Base-by-base conservation (phyloP, 1,140 invertebrate genomes). In the Heliconius hermathena region DNA sequence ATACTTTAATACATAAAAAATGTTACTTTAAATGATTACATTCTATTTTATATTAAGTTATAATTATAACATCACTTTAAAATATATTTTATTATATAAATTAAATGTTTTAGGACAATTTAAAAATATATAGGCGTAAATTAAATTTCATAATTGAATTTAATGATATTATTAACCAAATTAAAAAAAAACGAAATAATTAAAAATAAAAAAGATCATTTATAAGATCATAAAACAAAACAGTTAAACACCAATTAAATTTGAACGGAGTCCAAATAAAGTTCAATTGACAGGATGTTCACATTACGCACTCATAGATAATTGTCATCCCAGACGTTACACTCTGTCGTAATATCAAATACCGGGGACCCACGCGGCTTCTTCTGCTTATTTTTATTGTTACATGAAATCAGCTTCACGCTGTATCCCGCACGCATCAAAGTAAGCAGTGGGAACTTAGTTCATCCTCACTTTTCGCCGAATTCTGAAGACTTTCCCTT, bases 281-380 rank as follows among this genome's bases (percentile, higher is more conserved):
- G 60, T 79, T 79, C 74, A 74, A 79, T 79, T 75, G 78, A 74
- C 78, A 79, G 78, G 78, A 79, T 79, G 78, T 79, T 57, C 73
- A 71, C 71, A 75, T 79, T 79, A 79, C 60, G 1, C 20, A 71
- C 46, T 74, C 78, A 76, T 79, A 79, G 78, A 79, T 79, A 79
- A 75, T 60, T 79, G 73, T 33, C 54, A 13, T 13, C 18, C 29
- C 77, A 79, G 77, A 74, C 22, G 60, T 52, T 73, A 79, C 16
- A 73, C 26, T 70, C 46, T 26, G 60, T 74, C 38, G 26, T 73
- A 11, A 46, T 41, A 73, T 41, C 33, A 73, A 22, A 41, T 73
- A 66, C 41, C 13, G 13, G 8, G 18, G n/a, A 22, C 54, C n/a
- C n/a, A 22, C 54, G 54, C 54, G n/a, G n/a, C 54, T 66, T 66